These are phyloP conservation scores for Euthynnus affinis DNA, from an alignment of 2,797 vertebrate genomes.

Conservation along the genomic window DNA sequence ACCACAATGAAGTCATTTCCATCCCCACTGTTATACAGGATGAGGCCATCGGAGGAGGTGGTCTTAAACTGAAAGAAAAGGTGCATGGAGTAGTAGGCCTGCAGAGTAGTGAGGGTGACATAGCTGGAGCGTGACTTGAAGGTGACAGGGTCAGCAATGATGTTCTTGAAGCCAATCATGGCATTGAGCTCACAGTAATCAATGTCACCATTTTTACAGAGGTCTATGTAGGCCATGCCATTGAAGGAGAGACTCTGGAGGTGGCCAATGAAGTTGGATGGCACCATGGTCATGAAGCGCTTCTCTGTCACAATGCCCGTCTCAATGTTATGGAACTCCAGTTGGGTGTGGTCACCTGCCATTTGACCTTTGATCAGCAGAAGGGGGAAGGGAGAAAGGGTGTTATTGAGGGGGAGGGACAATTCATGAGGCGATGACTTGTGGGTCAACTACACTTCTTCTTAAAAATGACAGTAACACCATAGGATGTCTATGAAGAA, in stretches of 20 bases:
- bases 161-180: slow-evolving; percentile 98
- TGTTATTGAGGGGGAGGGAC: slow-evolving; percentile 27
- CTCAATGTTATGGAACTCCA: slow-evolving; percentile 99
- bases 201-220: slow-evolving; percentile 98
- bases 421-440: slow-evolving; percentile 5
- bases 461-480: neutral
- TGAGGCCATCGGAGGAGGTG: slow-evolving; percentile 96
- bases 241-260: slow-evolving; percentile 98
- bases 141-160: slow-evolving; percentile 97
- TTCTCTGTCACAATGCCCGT: slow-evolving; percentile 98
- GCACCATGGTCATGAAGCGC: slow-evolving; percentile 92
- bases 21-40: slow-evolving; percentile 97
- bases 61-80: slow-evolving; percentile 99
- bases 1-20: slow-evolving; percentile 99
- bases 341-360: slow-evolving; percentile 96
- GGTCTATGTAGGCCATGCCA: slow-evolving; percentile 98
- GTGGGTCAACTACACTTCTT: neutral
- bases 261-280: slow-evolving; percentile 99
- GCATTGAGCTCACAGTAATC: slow-evolving; percentile 99
- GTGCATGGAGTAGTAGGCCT: slow-evolving; percentile 99
- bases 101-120: slow-evolving; percentile 93
- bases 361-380: slow-evolving; percentile 91
- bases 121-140: slow-evolving; percentile 99
- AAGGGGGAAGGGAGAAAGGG: slow-evolving; percentile 15
- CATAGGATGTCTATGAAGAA: neutral